Conservation (phyloP, 2,888 invertebrate genomes). For the Sturmia bella region DNA sequence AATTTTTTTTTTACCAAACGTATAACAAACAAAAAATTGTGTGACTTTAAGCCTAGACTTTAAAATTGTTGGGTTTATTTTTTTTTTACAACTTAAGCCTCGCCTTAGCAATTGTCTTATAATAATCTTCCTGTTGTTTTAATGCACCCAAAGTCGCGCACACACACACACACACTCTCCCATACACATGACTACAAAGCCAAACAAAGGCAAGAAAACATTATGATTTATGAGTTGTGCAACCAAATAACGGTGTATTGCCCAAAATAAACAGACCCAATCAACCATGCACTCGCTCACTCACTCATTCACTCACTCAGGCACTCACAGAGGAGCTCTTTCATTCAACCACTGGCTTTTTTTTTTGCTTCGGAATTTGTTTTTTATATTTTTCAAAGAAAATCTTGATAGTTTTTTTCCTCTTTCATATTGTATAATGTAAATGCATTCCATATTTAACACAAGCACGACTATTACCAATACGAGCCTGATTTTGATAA, state of each 20-base stretch:
- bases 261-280: constrained; percentile 29
- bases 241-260: constrained; percentile 40
- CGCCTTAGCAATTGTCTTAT: constrained; percentile 33
- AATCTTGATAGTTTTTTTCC: constrained; percentile 47
- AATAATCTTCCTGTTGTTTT: constrained; percentile 43
- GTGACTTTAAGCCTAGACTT: constrained; percentile 2
- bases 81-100: constrained; percentile 19
- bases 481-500: constrained; percentile 26
- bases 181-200: background rate
- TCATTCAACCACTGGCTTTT: constrained; percentile 11
- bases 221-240: constrained; percentile 60
- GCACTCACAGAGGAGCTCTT: constrained; percentile 14
- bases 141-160: constrained; percentile 12
- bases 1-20: background rate
- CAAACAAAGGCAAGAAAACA: constrained; percentile 5
- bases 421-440: background rate
- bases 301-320: constrained; percentile 6
- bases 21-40: constrained; percentile 16
- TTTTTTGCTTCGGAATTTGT: background rate
- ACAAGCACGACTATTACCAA: constrained; percentile 45
- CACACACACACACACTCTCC: background rate
- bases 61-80: background rate
- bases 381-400: too few species aligned
- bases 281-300: constrained; percentile 20
- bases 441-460: constrained; percentile 53